Base-by-base conservation (phyloP, 1,140 invertebrate species). In the Formica selysi region DNA sequence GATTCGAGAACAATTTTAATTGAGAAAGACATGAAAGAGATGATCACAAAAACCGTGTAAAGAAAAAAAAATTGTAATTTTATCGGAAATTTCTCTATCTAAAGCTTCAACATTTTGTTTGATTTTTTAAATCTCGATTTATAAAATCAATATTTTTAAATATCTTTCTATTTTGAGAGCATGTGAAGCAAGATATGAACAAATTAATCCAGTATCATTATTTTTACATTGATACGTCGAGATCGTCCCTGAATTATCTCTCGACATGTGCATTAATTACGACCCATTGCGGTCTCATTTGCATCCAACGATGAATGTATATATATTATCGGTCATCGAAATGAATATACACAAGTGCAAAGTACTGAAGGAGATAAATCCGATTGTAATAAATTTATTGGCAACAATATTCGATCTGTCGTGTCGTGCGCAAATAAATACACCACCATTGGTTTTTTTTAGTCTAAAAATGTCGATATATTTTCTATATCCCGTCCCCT, bases 401-500 rank as follows among this genome's bases (percentile, higher is more conserved):
- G 76, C 41, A 79, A 79, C 65, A 38, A 78, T n/a, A 29, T 29
- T 32, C 38, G 51, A 41, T 54, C 13, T 36, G 22, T 79, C 51
- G 65, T 32, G 48, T 51, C 19, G 57, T 65, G 68, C 64, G 62
- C 44, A 71, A 84, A 86, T 83, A 26, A 86, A 86, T 73, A 70
- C 44, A 86, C 64, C 48, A 19, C 10, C 48, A 10, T 51, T 51
- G 13, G 48, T 51, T 51, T 51, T 51, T 48, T 51, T 51, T 81
- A 87, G 64, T 87, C 86, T 87, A 87, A 90, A 90, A 84, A 78
- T 85, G 86, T 76, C 71, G 70, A 70, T 85, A 87, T 76, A 81
- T 86, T 87, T 51, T 85, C 67, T 86, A 61, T 61, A 85, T 85
- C 62, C 85, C 67, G 32, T 41, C 29, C 44, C 65, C 16, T 61